These are phyloP conservation scores for Tethya wilhelma DNA, from an alignment of 37 sponge, comb jelly and placozoan species.

Conservation along the genomic window DNA sequence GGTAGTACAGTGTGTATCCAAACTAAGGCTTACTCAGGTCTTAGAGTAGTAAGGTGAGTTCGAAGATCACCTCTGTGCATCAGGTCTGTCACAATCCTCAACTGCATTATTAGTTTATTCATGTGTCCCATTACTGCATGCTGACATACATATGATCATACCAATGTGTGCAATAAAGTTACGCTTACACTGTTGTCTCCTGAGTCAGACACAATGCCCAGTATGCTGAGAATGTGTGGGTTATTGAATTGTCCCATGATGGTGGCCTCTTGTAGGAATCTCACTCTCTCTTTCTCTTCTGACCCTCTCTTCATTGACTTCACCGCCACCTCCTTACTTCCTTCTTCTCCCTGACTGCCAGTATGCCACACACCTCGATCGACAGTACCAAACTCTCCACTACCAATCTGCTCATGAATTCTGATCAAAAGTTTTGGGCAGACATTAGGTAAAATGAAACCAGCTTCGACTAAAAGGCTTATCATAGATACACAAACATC, in stretches of 20 bases:
- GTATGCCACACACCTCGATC: neutral
- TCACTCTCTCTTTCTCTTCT: slow-evolving; percentile 2
- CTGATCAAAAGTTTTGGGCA: no score
- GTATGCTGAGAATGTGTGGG: slow-evolving; percentile 5
- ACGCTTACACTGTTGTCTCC: neutral
- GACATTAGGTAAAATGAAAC: no score
- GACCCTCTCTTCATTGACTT: slow-evolving; percentile 9
- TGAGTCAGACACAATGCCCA: neutral
- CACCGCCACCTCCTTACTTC: slow-evolving; percentile 21
- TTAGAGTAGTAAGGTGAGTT: neutral
- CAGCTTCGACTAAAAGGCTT: no score
- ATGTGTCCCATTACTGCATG: neutral
- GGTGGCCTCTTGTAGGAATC: slow-evolving; percentile 35
- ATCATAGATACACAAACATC: no score
- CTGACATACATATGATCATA: neutral
- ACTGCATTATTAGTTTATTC: neutral
- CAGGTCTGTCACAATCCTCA: neutral
- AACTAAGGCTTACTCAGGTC: neutral
- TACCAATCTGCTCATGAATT: slow-evolving; percentile 12
- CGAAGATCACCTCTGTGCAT: slow-evolving; percentile 11
- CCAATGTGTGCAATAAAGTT: neutral
- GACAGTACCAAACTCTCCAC: slow-evolving; percentile 31
- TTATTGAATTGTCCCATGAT: slow-evolving; percentile 50
- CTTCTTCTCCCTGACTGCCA: neutral
- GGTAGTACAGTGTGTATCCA: neutral